phyloP scores from a whole-genome alignment of 1,140 invertebrate species.

The Drosophila funebris region DNA sequence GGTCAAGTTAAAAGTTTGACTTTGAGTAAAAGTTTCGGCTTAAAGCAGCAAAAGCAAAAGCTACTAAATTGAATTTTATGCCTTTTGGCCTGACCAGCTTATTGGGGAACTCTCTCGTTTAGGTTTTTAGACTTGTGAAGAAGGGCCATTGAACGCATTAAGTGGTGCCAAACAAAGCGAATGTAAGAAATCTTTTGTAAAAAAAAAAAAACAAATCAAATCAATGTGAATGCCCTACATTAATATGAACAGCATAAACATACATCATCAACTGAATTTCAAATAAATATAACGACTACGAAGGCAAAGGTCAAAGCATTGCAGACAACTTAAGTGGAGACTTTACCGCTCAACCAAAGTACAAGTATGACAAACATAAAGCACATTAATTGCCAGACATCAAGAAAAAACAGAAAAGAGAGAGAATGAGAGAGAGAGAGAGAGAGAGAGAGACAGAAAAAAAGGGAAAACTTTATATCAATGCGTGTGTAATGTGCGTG shows the following conservation, averaged over 20 bases:
- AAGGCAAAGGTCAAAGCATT: conserved; percentile 44
- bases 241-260: conserved; percentile 18
- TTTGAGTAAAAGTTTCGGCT: conserved; percentile 1
- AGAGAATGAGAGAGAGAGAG: neutral
- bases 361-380: conserved; percentile 74
- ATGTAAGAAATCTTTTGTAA: neutral
- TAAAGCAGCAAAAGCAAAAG: conserved; percentile 8
- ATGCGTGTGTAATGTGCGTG: conserved; percentile 41
- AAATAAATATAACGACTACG: conserved; percentile 26
- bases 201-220: conserved; percentile 31
- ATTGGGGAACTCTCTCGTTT: conserved; percentile 11
- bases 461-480: conserved; percentile 34
- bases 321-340: conserved; percentile 7
- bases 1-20: conserved; percentile 52
- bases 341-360: conserved; percentile 32
- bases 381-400: conserved; percentile 71
- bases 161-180: conserved; percentile 4
- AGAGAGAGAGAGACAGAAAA: neutral
- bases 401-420: conserved; percentile 18
- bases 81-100: conserved; percentile 14
- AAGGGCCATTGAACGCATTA: conserved; percentile 20
- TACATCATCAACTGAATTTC: conserved; percentile 33
- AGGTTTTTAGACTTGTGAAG: conserved; percentile 7
- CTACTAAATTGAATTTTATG: conserved; percentile 29
- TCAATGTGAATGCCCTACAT: conserved; percentile 57